Conservation (phyloP, 2,888 invertebrate genomes). For the Caenorhabditis wallacei region DNA sequence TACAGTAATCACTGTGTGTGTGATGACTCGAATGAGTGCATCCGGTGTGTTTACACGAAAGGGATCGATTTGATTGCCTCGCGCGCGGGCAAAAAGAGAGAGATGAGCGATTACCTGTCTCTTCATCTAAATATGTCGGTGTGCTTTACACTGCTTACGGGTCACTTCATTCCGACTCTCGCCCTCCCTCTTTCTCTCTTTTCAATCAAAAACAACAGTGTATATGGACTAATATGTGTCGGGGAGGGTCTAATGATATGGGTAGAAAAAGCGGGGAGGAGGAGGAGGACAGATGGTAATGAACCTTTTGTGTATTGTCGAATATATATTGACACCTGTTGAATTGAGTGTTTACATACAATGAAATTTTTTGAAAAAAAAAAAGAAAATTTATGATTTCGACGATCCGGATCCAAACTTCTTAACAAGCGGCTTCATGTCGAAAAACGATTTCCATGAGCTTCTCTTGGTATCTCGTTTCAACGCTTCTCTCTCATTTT, state of each 20-base stretch:
- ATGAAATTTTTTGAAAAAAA: background rate
- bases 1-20: constrained; percentile 47
- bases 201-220: constrained; percentile 47
- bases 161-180: constrained; percentile 53
- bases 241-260: constrained; percentile 49
- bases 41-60: constrained; percentile 59
- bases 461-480: constrained; percentile 28
- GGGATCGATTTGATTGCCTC: constrained; percentile 51
- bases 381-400: constrained; percentile 10
- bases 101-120: constrained; percentile 44
- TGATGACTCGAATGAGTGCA: constrained; percentile 57
- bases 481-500: constrained; percentile 5
- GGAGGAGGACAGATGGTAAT: constrained; percentile 30
- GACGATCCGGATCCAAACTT: constrained; percentile 33
- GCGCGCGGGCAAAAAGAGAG: background rate
- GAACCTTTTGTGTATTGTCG: constrained; percentile 16
- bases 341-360: background rate
- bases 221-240: constrained; percentile 26
- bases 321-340: constrained; percentile 50
- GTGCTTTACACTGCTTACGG: constrained; percentile 58
- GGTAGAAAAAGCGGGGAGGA: background rate
- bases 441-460: constrained; percentile 52
- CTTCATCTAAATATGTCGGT: constrained; percentile 33
- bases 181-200: constrained; percentile 1
- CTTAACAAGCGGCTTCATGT: constrained; percentile 25